Base-by-base conservation (phyloP, 2,888 invertebrate species). In the Rambutsinella grinnellia region DNA sequence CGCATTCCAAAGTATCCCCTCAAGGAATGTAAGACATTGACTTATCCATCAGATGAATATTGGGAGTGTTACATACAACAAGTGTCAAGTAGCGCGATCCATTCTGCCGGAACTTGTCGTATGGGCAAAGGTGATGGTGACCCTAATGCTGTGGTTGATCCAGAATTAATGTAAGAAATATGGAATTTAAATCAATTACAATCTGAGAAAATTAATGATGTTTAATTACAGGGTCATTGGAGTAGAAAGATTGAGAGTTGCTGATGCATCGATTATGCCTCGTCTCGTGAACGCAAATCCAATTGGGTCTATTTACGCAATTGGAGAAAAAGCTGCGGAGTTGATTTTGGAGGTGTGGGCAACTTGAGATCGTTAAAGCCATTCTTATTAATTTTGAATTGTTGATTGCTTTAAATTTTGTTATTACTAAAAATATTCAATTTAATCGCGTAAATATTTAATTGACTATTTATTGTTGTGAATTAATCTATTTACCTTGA, bases 221-320 rank as follows among this genome's bases (percentile, higher is more conserved):
- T 8, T 36, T 36, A 8, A 13, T 36, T 36, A 36, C 36, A 58
- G 53, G 10, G 72, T 72, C 1, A n/a, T 49, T 28, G 72, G 72
- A 19, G 27, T 53, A 2, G 28, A 72, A 26, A 28, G 58, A n/a
- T 53, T 72, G 15, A 44, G 72, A 21, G 72, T 72, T 19, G 23
- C 60, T 3, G 72, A 72, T 19, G 47, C 61, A 15, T 70, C 70
- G 1, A 70, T 70, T 61, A 47, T 47, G 17, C 49, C 49, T 13
- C 10, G 3, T 17, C 6, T 49, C n/a, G n/a, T n/a, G 5, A 49
- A 49, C 49, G 49, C 5, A 19, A 19, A 49, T 17, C 6, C n/a
- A 5, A 8, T 13, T 13, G 49, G n/a, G 5, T 5, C 49, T 13
- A n/a, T 49, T 19, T 19, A 17, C 15, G 19, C 19, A 5, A 49